Evolutionary conservation across 2,113 vertebrate species (phyloP).

Genomic region (Strix uralensis): DNA sequence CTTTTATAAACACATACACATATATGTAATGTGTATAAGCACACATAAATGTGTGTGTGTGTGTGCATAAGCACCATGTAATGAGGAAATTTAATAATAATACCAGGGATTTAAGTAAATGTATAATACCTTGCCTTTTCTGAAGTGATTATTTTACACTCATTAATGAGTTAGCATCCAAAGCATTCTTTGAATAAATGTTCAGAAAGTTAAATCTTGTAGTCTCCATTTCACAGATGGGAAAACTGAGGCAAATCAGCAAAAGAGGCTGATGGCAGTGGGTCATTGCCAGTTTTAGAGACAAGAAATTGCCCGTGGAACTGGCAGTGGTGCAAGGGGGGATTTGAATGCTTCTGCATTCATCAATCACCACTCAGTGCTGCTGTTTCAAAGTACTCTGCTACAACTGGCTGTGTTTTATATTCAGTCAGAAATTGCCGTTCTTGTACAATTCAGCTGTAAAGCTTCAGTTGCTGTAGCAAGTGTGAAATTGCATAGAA

Average conservation of each 20-base stretch:
- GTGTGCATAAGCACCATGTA: not conserved
- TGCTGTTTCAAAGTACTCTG: not conserved
- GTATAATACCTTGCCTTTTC: not conserved
- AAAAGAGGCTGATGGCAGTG: not conserved
- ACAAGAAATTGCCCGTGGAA: not conserved
- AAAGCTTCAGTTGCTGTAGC: not conserved
- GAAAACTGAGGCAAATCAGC: not conserved
- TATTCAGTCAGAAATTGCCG: rapidly evolving
- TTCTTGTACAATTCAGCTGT: not conserved
- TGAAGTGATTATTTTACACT: not conserved
- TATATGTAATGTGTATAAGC: not conserved
- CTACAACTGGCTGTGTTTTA: not conserved
- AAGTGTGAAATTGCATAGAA: not conserved
- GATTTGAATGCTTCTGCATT: not conserved
- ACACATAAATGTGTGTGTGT: not conserved
- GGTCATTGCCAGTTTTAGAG: not conserved
- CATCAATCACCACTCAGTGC: not conserved
- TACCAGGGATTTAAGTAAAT: not conserved
- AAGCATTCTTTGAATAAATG: not conserved
- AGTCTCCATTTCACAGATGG: not conserved
- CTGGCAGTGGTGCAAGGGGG: not conserved
- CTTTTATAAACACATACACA: not conserved
- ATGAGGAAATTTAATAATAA: not conserved
- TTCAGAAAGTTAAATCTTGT: not conserved
- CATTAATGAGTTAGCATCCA: not conserved